Percentiles rank a stretch among this genome's conserved stretches.
These are phyloP conservation scores for Cairina moschata DNA, from an alignment of 2,113 vertebrate species.

Conservation along the genomic window DNA sequence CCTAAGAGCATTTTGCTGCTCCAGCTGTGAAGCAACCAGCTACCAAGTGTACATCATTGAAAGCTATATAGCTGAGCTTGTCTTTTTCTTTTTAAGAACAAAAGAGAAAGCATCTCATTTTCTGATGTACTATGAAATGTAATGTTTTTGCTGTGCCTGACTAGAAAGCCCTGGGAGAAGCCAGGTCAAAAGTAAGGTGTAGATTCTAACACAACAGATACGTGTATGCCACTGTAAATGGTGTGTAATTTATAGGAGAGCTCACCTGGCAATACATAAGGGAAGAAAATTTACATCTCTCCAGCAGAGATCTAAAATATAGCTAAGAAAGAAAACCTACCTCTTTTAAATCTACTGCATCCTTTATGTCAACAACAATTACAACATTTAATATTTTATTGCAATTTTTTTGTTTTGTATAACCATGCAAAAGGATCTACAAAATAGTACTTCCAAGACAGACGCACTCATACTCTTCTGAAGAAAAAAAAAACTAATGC, in stretches of 20 bases:
- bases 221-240: accelerated
- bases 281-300: neutral
- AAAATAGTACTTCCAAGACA: neutral
- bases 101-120: neutral
- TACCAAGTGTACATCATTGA: no score
- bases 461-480: accelerated
- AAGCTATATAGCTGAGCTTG: no score
- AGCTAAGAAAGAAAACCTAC: neutral
- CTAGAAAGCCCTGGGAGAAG: neutral
- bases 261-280: neutral
- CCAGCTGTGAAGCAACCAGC: neutral
- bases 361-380: neutral
- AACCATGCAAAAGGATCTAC: neutral
- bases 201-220: neutral
- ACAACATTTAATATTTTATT: neutral
- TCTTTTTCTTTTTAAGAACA: neutral
- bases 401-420: neutral
- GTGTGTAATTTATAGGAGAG: neutral
- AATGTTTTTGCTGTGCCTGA: neutral
- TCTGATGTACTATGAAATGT: neutral
- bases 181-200: neutral
- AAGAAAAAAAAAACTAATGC: neutral
- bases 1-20: neutral
- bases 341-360: neutral
- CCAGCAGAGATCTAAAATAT: neutral